A percentile compares a stretch with the other conserved stretches of the same genome.
These are phyloP conservation scores for Echinops telfairi DNA, from an alignment of 2,113 vertebrate species.

Conservation along the genomic window DNA sequence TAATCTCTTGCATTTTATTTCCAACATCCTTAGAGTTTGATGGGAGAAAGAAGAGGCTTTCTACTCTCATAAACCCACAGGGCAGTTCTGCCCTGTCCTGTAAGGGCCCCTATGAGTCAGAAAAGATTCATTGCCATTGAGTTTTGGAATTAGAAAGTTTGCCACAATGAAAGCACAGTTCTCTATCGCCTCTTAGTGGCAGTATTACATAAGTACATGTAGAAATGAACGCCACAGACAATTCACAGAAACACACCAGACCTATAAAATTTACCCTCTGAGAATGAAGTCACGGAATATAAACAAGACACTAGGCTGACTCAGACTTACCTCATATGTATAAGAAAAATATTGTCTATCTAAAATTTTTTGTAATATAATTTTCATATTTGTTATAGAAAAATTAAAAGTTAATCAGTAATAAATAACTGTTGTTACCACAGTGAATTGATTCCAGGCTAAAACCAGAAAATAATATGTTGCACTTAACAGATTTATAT, in stretches of 20 bases:
- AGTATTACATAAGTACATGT: neutral
- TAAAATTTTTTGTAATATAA: constrained; percentile 43
- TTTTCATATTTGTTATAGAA: neutral
- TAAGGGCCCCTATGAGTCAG: too few species aligned
- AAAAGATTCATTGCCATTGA: too few species aligned
- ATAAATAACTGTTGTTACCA: neutral
- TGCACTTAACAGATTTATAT: constrained; percentile 9
- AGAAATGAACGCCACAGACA: constrained; percentile 27
- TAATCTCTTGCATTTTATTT: constrained; percentile 4
- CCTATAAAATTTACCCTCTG: neutral
- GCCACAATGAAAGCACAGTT: neutral
- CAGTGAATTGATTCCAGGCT: constrained; percentile 18
- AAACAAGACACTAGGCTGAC: constrained; percentile 1
- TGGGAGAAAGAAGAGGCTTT: too few species aligned
- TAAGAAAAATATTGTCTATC: constrained; percentile 33
- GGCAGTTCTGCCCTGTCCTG: too few species aligned
- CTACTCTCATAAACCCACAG: too few species aligned
- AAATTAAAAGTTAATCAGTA: constrained; percentile 2
- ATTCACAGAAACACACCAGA: neutral
- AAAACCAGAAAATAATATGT: constrained; percentile 38
- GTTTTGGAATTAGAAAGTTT: neutral
- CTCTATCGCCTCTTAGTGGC: constrained; percentile 53
- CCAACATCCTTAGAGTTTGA: neutral
- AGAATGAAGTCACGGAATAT: constrained; percentile 14
- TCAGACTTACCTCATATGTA: neutral